phyloP scores from a whole-genome alignment of 2,113 vertebrate species.

The Boleophthalmus pectinirostris region DNA sequence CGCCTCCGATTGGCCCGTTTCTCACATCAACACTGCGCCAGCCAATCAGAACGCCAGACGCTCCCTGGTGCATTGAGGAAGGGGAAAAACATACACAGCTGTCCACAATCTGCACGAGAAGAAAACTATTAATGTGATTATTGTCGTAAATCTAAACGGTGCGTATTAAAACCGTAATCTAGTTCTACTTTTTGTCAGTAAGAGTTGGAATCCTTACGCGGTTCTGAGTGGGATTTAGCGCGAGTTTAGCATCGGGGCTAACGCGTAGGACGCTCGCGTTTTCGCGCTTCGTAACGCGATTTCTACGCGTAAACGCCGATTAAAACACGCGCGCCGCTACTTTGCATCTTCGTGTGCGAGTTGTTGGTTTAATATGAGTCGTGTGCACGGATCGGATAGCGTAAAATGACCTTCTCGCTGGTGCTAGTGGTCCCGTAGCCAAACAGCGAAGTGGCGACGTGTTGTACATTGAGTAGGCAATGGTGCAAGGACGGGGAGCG shows the following conservation, averaged over 20 bases:
- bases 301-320: not conserved
- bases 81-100: constrained; percentile 76
- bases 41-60: constrained; percentile 83
- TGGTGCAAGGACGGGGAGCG: constrained; percentile 66
- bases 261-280: constrained; percentile 9
- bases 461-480: constrained; percentile 63
- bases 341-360: not conserved
- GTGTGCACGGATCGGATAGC: not conserved
- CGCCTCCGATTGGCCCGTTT: constrained; percentile 75
- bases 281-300: constrained; percentile 24
- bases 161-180: constrained; percentile 31
- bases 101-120: constrained; percentile 73
- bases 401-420: constrained; percentile 19
- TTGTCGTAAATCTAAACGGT: constrained; percentile 54
- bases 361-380: too few relatives aligned
- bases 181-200: not conserved
- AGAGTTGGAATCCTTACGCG: not conserved
- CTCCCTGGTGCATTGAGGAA: constrained; percentile 79
- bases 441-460: constrained; percentile 64
- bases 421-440: constrained; percentile 69
- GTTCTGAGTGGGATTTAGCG: not conserved
- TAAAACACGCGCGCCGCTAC: not conserved
- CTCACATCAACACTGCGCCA: constrained; percentile 63
- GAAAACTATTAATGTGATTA: constrained; percentile 72
- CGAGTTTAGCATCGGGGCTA: constrained; percentile 52